Conservation (phyloP, 2,888 invertebrate genomes). For the Parochlus steinenii region DNA sequence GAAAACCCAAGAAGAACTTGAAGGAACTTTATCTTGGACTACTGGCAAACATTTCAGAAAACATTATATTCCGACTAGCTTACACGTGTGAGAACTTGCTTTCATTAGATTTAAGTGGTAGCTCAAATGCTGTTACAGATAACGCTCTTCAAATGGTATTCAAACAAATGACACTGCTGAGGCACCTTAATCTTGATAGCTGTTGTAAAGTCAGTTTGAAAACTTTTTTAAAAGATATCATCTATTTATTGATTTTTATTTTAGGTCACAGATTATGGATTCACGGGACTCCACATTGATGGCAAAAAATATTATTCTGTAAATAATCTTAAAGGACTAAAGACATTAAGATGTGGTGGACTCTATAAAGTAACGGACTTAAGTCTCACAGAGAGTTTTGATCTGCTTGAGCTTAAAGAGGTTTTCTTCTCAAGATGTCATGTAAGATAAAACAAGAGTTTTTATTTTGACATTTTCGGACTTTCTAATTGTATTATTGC, state of each 20-base stretch:
- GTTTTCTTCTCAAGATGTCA: slow-evolving; percentile 8
- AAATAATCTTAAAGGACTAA: slow-evolving; percentile 6
- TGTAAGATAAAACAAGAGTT: slow-evolving; percentile 2
- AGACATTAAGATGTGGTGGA: slow-evolving; percentile 5
- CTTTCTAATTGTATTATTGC: not conserved
- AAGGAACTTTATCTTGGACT: slow-evolving; percentile 2
- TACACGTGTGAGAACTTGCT: slow-evolving; percentile 3
- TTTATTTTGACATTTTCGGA: not conserved
- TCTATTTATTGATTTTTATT: not conserved
- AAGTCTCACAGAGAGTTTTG: slow-evolving; percentile 5
- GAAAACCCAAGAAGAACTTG: slow-evolving; percentile 1
- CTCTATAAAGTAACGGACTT: slow-evolving; percentile 10
- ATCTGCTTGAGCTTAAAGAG: slow-evolving; percentile 6
- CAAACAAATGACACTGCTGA: slow-evolving; percentile 7
- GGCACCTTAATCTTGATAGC: slow-evolving; percentile 9
- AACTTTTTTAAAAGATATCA: not conserved
- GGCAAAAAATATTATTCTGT: slow-evolving; percentile 1
- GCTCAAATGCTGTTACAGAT: slow-evolving; percentile 8
- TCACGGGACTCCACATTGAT: slow-evolving; percentile 3
- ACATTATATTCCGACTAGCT: slow-evolving; percentile 3
- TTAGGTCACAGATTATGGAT: slow-evolving; percentile 8
- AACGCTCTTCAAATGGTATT: slow-evolving; percentile 5
- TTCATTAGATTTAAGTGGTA: slow-evolving; percentile 4
- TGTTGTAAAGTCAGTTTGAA: slow-evolving; percentile 8
- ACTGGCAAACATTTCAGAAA: slow-evolving; percentile 3